Conservation (phyloP, 2,888 invertebrate species). For the Cephus sareptanus region DNA sequence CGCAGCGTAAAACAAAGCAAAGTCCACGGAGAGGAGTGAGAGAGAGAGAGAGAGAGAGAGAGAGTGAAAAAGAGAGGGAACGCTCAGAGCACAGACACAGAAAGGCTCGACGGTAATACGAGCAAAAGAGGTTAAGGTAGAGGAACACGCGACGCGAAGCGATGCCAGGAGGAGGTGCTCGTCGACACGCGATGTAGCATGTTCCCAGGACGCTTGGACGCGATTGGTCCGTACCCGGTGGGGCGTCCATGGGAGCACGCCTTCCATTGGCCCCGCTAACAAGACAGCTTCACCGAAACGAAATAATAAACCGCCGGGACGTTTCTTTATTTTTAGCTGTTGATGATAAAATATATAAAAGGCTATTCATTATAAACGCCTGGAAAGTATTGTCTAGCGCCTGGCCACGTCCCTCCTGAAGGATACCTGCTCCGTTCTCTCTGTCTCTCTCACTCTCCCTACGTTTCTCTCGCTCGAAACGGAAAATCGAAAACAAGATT, state of each 20-base stretch:
- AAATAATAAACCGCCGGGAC: slow-evolving; percentile 56
- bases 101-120: slow-evolving; percentile 26
- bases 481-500: background rate
- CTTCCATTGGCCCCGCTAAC: slow-evolving; percentile 62
- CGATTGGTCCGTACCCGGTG: slow-evolving; percentile 54
- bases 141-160: slow-evolving; percentile 42
- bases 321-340: slow-evolving; percentile 38
- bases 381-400: slow-evolving; percentile 31
- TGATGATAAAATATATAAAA: slow-evolving; percentile 49
- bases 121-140: slow-evolving; percentile 27
- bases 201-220: slow-evolving; percentile 44
- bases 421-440: background rate
- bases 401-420: background rate
- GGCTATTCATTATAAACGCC: slow-evolving; percentile 44
- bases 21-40: slow-evolving; percentile 19
- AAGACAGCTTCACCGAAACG: slow-evolving; percentile 60
- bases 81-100: slow-evolving; percentile 19
- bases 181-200: slow-evolving; percentile 64
- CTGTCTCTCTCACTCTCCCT: background rate
- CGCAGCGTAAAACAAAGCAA: slow-evolving; percentile 18
- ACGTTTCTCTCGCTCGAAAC: background rate
- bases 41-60: slow-evolving; percentile 18
- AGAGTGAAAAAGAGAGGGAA: background rate
- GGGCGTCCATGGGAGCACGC: slow-evolving; percentile 61
- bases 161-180: slow-evolving; percentile 61